phyloP scores from a whole-genome alignment of 2,797 vertebrate genomes.

The Rhinichthys osculus region DNA sequence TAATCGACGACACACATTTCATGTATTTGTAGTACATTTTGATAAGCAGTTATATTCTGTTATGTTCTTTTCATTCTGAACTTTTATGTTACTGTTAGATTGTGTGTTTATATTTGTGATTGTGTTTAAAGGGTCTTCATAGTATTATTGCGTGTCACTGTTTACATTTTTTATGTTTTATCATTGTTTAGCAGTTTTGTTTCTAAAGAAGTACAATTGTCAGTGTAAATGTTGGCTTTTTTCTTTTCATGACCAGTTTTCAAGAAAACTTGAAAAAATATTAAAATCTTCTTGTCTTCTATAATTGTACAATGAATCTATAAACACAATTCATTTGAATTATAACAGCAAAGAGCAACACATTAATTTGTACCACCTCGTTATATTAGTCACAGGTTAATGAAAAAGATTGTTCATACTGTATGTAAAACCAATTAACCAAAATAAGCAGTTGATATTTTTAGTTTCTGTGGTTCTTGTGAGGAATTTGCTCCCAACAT shows the following conservation, averaged over 20 bases:
- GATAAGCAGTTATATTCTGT: slow-evolving; percentile 60
- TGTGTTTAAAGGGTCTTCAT: slow-evolving; percentile 22
- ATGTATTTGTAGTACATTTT: slow-evolving; percentile 58
- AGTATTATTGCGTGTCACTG: slow-evolving; percentile 31
- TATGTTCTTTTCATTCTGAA: slow-evolving; percentile 53
- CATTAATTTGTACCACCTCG: not conserved
- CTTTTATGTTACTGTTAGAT: slow-evolving; percentile 5
- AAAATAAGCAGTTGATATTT: not conserved
- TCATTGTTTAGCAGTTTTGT: not conserved
- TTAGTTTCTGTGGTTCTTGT: not conserved
- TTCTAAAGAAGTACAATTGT: slow-evolving; percentile 10
- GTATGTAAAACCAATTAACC: not conserved
- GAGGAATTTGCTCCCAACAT: no score
- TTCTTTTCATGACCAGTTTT: not conserved
- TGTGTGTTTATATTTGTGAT: slow-evolving; percentile 9
- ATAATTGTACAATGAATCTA: not conserved
- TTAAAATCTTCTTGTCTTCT: not conserved
- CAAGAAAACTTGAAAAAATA: not conserved
- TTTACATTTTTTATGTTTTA: slow-evolving; percentile 44
- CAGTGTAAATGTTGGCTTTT: not conserved
- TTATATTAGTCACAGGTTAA: not conserved
- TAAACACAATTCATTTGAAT: not conserved
- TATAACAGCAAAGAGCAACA: not conserved
- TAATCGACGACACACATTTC: slow-evolving; percentile 14
- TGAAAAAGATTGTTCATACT: not conserved